Evolutionary conservation across 2,888 invertebrate genomes (phyloP), one percentile per base, ranked within the genome.

Genomic region (Calephelis perditalis): DNA sequence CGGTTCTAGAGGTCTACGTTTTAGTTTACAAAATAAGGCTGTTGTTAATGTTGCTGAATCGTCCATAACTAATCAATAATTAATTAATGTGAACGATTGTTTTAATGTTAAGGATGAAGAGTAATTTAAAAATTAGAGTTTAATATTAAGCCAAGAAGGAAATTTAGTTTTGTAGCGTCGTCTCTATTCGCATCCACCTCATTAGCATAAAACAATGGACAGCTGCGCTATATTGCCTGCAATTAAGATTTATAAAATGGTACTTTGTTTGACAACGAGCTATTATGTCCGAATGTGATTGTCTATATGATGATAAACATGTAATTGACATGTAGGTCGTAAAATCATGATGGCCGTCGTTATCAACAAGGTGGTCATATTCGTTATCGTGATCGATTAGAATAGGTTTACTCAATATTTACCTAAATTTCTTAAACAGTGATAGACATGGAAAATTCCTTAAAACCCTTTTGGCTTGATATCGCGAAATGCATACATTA

Each of bases 301-400:
- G 77, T 77, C 72, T 75, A 66, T 72, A 69, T 75, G 75, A 75
- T 80, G 73, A 79, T 78, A 78, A 75, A 64, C 64, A 68, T 69
- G 69, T 67, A 71, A 71, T 69, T 67, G 67, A 69, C 66, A 67
- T 64, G 65, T 63, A 70, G 69, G 69, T 61, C 66, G 65, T 63
- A 65, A 62, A 65, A 65, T 65, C 64, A 62, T 46, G 66, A 63
- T 67, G 67, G 64, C 66, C 62, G 65, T 65, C 64, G 60, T 67
- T 69, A 70, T 40, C 40, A 40, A 40, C 40, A 40, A 26, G 2
- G 26, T 26, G 1, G 3, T 3, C 26, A 3, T 26, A 2, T 2
- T 26, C 26, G 26, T 26, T 26, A 26, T 26, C 26, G 2, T 40
- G 40, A 6, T 40, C 40, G 4, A 40, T 40, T 40, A 40, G 40